phyloP scores from a whole-genome alignment of 1,140 invertebrate genomes.

The Trichonephila clavipes region DNA sequence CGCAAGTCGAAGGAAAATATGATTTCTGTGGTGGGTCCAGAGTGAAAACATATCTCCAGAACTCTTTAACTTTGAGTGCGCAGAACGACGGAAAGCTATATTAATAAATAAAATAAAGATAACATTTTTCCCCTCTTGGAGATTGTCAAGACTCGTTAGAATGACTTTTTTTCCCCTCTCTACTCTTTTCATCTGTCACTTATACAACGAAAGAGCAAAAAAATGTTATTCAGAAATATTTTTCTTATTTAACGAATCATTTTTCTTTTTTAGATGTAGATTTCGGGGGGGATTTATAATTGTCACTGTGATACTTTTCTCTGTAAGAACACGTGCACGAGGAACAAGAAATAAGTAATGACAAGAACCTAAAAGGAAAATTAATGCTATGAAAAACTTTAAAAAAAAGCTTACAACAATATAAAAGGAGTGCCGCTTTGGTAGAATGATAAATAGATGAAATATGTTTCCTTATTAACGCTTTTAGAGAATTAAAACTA shows the following conservation, averaged over 20 bases:
- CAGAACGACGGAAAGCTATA: neutral
- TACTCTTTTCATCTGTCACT: neutral
- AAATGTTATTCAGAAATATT: neutral
- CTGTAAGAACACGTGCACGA: too few relatives aligned
- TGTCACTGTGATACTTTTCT: too few relatives aligned
- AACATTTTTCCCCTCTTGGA: neutral
- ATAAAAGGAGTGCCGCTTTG: too few relatives aligned
- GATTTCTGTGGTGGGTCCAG: neutral
- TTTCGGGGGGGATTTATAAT: too few relatives aligned
- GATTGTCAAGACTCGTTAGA: slow-evolving; percentile 45
- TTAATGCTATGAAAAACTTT: too few relatives aligned
- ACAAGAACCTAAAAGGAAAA: too few relatives aligned
- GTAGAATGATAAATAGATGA: too few relatives aligned
- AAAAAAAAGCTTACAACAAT: too few relatives aligned
- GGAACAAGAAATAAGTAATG: too few relatives aligned
- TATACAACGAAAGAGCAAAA: neutral
- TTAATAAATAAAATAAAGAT: slow-evolving; percentile 51
- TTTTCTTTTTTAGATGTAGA: neutral
- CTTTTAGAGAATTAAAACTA: too few relatives aligned
- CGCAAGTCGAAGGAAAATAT: neutral
- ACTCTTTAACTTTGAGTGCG: neutral
- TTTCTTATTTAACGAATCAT: neutral
- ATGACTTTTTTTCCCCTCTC: neutral
- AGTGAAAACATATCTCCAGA: neutral
- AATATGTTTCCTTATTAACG: too few relatives aligned